These are phyloP conservation scores for Amphipoea oculea DNA, from an alignment of 2,888 invertebrate species.

Conservation along the genomic window DNA sequence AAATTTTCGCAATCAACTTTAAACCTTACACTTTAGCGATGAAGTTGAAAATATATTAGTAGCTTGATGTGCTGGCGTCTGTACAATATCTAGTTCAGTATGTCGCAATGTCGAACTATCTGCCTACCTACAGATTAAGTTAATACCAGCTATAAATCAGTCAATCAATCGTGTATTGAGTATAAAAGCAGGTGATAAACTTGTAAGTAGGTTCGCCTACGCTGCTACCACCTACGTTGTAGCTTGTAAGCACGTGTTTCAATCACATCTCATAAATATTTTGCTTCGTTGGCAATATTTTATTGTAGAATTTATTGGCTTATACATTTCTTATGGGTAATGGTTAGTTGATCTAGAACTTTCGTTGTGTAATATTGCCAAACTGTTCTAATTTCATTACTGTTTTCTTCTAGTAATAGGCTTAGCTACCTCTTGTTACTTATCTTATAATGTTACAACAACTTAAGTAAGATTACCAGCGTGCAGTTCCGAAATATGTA, in stretches of 20 bases:
- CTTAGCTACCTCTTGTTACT: background rate
- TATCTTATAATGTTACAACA: background rate
- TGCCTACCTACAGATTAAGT: constrained; percentile 5
- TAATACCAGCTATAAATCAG: constrained; percentile 15
- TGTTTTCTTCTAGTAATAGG: background rate
- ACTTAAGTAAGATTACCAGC: background rate
- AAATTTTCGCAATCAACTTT: too few species aligned
- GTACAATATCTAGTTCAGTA: constrained; percentile 1
- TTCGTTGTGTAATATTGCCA: background rate
- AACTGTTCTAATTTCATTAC: background rate
- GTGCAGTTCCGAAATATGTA: background rate
- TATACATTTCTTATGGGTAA: background rate
- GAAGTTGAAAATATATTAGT: too few species aligned
- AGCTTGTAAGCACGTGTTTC: constrained; percentile 2
- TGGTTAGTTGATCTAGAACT: background rate
- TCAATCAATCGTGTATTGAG: constrained; percentile 16
- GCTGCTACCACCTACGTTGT: constrained; percentile 25
- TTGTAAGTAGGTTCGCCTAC: constrained; percentile 33
- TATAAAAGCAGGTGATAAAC: constrained; percentile 17
- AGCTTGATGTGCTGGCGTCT: too few species aligned
- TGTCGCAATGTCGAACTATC: constrained; percentile 9
- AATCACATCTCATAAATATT: background rate
- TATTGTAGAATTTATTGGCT: background rate
- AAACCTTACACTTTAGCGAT: too few species aligned
- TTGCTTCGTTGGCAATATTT: background rate